phyloP scores from a whole-genome alignment of 2,888 invertebrate species.

The Tridacna crocea region DNA sequence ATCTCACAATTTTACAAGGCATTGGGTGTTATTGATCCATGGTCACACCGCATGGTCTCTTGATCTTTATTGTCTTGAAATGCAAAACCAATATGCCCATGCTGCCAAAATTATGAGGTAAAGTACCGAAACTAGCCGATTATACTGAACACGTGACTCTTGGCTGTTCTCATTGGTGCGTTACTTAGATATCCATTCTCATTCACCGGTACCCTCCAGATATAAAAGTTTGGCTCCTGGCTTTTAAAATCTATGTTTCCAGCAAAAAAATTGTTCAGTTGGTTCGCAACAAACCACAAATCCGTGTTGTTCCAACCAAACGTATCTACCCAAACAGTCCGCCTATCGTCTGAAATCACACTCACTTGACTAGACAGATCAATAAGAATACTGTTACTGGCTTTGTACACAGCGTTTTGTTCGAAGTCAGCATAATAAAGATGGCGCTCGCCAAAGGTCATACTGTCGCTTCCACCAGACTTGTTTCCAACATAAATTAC shows the following conservation, averaged over 20 bases:
- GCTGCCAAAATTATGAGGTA: not conserved
- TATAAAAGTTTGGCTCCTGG: constrained; percentile 38
- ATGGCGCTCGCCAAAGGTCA: constrained; percentile 46
- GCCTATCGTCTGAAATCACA: constrained; percentile 30
- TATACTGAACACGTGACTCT: constrained; percentile 13
- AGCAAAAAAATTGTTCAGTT: constrained; percentile 34
- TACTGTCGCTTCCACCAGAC: constrained; percentile 54
- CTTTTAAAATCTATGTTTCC: constrained; percentile 45
- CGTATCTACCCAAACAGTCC: constrained; percentile 55
- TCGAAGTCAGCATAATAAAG: constrained; percentile 52
- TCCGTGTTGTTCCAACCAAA: constrained; percentile 56
- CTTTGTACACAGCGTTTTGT: constrained; percentile 46
- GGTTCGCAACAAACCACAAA: constrained; percentile 62
- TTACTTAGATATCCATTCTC: constrained; percentile 51
- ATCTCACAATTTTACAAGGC: no score
- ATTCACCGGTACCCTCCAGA: constrained; percentile 51
- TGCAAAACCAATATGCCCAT: not conserved
- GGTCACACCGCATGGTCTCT: no score
- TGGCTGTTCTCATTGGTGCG: constrained; percentile 4
- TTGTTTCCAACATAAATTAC: constrained; percentile 47
- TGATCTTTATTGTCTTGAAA: no score
- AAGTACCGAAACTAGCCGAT: not conserved
- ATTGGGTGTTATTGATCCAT: no score
- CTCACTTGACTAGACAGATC: constrained; percentile 16
- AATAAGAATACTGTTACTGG: constrained; percentile 2